Conservation (phyloP, 1,140 invertebrate genomes). For the Eumaeus atala region DNA sequence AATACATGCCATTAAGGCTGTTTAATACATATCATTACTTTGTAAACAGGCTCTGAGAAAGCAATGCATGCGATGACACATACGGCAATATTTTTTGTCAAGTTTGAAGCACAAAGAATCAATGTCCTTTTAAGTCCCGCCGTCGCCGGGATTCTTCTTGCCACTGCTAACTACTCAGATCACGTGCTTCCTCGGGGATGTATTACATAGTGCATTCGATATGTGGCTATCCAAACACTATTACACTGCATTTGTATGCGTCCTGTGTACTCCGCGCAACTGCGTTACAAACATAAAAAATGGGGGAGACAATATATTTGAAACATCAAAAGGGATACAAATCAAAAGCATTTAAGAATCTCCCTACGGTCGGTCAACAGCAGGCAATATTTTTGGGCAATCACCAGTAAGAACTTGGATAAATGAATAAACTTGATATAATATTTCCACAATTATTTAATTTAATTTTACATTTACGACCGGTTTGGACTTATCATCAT, state of each 20-base stretch:
- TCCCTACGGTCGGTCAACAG: too few species aligned
- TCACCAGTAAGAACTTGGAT: too few species aligned
- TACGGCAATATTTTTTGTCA: not conserved
- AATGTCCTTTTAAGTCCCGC: conserved; percentile 2
- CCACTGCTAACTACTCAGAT: not conserved
- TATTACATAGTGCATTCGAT: conserved; percentile 1
- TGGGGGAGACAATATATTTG: conserved; percentile 2
- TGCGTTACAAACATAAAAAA: not conserved
- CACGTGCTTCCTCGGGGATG: not conserved
- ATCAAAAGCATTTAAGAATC: not conserved
- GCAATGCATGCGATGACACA: not conserved
- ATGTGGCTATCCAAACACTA: not conserved
- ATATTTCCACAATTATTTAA: too few species aligned
- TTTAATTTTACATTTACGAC: too few species aligned
- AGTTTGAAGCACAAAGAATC: not conserved
- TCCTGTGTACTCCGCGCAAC: not conserved
- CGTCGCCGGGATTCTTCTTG: not conserved
- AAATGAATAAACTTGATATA: too few species aligned
- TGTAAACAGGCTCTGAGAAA: not conserved
- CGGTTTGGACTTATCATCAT: too few species aligned
- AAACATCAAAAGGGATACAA: conserved; percentile 1
- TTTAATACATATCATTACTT: too few species aligned
- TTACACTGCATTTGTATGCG: conserved; percentile 6
- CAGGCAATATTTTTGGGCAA: too few species aligned
- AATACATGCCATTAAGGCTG: too few species aligned